phyloP scores from a whole-genome alignment of 2,888 invertebrate genomes.

The Onthophagus sagittarius region DNA sequence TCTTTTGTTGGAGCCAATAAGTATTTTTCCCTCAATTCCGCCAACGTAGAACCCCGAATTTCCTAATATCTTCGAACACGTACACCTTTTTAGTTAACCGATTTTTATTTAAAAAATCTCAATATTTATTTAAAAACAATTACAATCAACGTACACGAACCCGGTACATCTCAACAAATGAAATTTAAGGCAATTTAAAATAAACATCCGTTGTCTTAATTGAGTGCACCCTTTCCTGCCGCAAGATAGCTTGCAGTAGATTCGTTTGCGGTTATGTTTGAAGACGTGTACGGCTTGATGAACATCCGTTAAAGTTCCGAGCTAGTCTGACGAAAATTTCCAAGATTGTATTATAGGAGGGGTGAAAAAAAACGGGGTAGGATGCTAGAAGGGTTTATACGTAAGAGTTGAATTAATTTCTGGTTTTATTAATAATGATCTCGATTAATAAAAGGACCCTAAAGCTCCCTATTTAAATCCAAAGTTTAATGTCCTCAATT shows the following conservation, averaged over 20 bases:
- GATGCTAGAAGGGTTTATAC: neutral
- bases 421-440: neutral
- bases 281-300: neutral
- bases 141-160: neutral
- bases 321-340: neutral
- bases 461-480: neutral
- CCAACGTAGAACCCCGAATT: neutral
- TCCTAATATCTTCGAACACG: neutral
- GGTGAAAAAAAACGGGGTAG: neutral
- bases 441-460: neutral
- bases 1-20: conserved; percentile 39
- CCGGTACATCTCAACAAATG: neutral
- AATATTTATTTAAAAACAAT: neutral
- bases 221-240: neutral
- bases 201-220: neutral
- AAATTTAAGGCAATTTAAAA: neutral
- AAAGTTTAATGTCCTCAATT: neutral
- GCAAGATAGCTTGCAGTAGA: neutral
- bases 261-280: neutral
- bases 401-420: neutral
- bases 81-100: neutral
- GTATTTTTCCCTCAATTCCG: conserved; percentile 25
- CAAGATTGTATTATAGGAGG: neutral
- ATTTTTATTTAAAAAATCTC: neutral
- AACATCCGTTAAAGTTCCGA: neutral